phyloP scores from a whole-genome alignment of 2,888 invertebrate genomes.

The Linnaemya tessellans region DNA sequence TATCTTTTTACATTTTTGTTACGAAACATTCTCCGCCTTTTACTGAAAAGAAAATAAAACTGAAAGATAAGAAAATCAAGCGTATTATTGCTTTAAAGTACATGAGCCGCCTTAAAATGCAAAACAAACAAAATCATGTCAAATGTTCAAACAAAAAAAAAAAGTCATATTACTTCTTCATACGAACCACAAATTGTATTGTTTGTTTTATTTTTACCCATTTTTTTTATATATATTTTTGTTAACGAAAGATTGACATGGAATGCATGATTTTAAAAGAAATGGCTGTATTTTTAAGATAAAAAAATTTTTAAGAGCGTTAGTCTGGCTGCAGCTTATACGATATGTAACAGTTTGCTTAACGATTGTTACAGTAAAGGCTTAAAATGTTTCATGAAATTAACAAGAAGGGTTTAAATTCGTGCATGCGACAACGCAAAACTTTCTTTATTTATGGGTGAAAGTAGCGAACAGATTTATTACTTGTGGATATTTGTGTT shows the following conservation, averaged over 20 bases:
- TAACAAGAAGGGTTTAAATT: constrained; percentile 37
- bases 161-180: neutral
- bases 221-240: too few relatives aligned
- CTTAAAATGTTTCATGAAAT: neutral
- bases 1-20: too few relatives aligned
- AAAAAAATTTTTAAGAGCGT: neutral
- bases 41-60: too few relatives aligned
- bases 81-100: neutral
- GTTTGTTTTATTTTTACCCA: neutral
- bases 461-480: constrained; percentile 59
- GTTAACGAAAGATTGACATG: neutral
- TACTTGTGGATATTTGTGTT: constrained; percentile 18
- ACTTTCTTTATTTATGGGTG: constrained; percentile 65
- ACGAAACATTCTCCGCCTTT: too few relatives aligned
- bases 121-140: neutral
- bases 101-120: neutral
- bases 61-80: neutral
- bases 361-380: neutral
- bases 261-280: neutral
- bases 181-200: neutral
- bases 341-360: neutral
- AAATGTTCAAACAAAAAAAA: neutral
- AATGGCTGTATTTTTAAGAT: neutral
- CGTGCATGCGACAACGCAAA: constrained; percentile 49
- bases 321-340: neutral